Base-by-base conservation (phyloP, 2,888 invertebrate genomes). In the Megamerina dolium region DNA sequence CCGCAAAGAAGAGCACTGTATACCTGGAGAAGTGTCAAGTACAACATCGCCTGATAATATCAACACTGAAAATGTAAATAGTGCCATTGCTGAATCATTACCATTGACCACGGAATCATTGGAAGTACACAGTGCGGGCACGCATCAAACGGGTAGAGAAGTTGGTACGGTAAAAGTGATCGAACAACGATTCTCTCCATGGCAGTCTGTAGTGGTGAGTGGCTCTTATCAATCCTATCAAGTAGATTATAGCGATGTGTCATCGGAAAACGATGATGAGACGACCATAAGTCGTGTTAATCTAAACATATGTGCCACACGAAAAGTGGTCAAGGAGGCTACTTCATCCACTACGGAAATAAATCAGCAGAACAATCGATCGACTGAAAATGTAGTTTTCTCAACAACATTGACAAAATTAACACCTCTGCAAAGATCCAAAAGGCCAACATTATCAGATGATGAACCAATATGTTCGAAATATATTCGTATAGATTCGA, bases 21-120 rank as follows among this genome's bases (percentile, higher is more conserved):
- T 45, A 29, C 40, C 37, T n/a, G 45, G 45, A 14, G 45, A 40
- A 23, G 45, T 45, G 10, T 45, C 45, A 6, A 45, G 45, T 29
- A 45, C 45, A 27, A 45, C 41, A 5, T 40, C 37, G 3, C 41
- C 30, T 19, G 45, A 41, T 20, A 35, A 34, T 21, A 20, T 19
- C 12, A 20, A 21, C 19, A 17, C 27, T 31, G 33, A 43, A 18
- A 33, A n/a, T 19, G 8, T 19, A 9, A 19, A 26, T 20, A 18
- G 21, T 3, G 16, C 13, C 10, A 16, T 12, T 12, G 14, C 19
- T 5, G n/a, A n/a, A n/a, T n/a, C n/a, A n/a, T n/a, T n/a, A n/a
- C n/a, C n/a, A n/a, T n/a, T n/a, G n/a, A 29, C 16, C n/a, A 21
- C 34, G 12, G 37, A 17, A 19, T 20, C 19, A 2, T 32, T 33